phyloP scores from a whole-genome alignment of 2,888 invertebrate genomes.

The Machimus rusticus region DNA sequence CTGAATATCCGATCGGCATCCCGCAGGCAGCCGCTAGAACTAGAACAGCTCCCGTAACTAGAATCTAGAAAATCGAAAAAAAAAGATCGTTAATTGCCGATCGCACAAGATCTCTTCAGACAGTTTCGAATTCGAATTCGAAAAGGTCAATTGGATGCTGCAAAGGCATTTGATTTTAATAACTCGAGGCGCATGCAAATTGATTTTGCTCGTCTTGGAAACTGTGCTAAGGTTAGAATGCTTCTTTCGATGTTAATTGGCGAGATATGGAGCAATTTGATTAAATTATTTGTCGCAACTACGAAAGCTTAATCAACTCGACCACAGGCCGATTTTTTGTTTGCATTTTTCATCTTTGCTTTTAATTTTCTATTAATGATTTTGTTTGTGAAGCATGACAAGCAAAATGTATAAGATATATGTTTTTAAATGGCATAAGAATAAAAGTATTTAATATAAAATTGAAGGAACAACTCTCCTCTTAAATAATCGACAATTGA shows the following conservation, averaged over 20 bases:
- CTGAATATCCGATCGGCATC: conserved; percentile 79
- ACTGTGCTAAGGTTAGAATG: conserved; percentile 24
- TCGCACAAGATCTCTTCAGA: neutral
- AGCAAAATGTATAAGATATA: neutral
- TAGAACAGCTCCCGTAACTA: conserved; percentile 75
- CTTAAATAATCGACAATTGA: neutral
- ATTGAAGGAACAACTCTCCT: neutral
- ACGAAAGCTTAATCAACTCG: neutral
- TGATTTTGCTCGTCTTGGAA: neutral
- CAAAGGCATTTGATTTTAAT: neutral
- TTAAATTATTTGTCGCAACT: neutral
- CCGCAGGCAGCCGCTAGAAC: conserved; percentile 77
- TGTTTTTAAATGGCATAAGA: neutral
- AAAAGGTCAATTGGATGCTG: neutral
- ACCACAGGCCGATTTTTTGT: neutral
- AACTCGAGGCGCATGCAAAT: neutral
- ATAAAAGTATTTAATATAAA: neutral
- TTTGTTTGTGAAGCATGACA: neutral
- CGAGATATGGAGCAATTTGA: neutral
- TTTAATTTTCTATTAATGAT: neutral
- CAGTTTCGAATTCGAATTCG: neutral
- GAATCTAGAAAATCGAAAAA: conserved; percentile 65
- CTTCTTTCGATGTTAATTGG: neutral
- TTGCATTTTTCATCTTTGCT: neutral
- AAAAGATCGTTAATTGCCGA: neutral